Base-by-base conservation (phyloP, 2,113 vertebrate genomes). In the Alectura lathami region DNA sequence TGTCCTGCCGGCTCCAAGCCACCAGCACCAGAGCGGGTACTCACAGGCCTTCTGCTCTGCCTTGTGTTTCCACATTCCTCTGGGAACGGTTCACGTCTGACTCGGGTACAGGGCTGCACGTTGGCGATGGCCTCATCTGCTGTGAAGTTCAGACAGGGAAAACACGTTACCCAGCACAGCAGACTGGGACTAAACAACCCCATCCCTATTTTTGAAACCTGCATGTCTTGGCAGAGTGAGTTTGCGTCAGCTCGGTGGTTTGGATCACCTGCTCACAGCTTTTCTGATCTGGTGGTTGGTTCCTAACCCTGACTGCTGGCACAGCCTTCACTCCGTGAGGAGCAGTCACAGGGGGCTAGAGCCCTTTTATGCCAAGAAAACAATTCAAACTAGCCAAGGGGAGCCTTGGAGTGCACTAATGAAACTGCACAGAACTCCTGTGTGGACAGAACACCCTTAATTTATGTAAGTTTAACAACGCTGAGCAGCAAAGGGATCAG, bases 21-120 rank as follows among this genome's bases (percentile, higher is more conserved):
- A 30, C 34, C 29, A 42, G 53, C 48, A 2, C n/a, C 36, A 27
- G 47, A 53, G 34, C 13, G 20, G 20, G 32, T 56, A 7, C 36
- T 74, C 30, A 9, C 15, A 3, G 0, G 0, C 17, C 24, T 16
- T 26, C 0, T 0, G 7, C 29, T 77, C 36, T 40, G 38, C 38
- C n/a, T 29, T n/a, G 13, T 27, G 7, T 7, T 34, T 60, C 45
- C 26, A 0, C 13, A 2, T 79, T 79, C 70, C 57, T 51, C 54
- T 1, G 3, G 60, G 66, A 79, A 29, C 8, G 7, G n/a, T 50
- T 62, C 9, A 3, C 20, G 36, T 15, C 34, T 47, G 62, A 36
- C 29, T 59, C 23, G 2, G 54, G 42, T 27, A 34, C 10, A 3
- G 1, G 26, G n/a, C 40, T 82, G 66, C 8, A n/a, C 27, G 16